Base-by-base conservation (phyloP, 2,113 vertebrate genomes). In the Orycteropus afer region DNA sequence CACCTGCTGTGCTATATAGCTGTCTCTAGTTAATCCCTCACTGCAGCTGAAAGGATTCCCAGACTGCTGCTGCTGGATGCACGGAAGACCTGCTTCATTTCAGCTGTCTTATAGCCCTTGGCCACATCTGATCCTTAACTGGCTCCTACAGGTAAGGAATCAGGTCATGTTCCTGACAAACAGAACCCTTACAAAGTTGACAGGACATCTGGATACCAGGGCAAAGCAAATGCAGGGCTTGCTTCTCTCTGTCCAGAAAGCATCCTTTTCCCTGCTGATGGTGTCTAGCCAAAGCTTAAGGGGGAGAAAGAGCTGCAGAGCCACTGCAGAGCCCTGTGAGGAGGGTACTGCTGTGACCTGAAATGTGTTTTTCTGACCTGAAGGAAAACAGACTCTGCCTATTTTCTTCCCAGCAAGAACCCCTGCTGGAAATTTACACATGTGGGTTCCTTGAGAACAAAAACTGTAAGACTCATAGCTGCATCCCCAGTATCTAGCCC, bases 401-500 rank as follows among this genome's bases (percentile, higher is more conserved):
- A 0, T 29, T 80, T 84, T 42, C 59, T 94, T 7, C 42, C 40
- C 15, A 6, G 29, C 42, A 69, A 69, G 29, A n/a, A n/a, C n/a
- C n/a, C n/a, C n/a, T n/a, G n/a, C n/a, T n/a, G n/a, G n/a, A n/a
- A n/a, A n/a, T n/a, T n/a, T n/a, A n/a, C n/a, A n/a, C n/a, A n/a
- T n/a, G 3, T 18, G 37, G 37, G 49, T 17, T 83, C 10, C 47
- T 42, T 42, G 29, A 73, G 5, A 55, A 29, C 40, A 51, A 87
- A 65, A 34, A n/a, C 9, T 3, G 2, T 1, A 3, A 25, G n/a
- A 5, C 23, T 18, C 25, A 65, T 23, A 0, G 53, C 0, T 3
- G 4, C 40, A 13, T 23, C 47, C 22, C 29, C 23, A 0, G 20
- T 0, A 22, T 37, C 51, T 34, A 2, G 17, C 42, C 51, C 2